Base-by-base conservation (phyloP, 2,888 invertebrate genomes). In the Elmis aenea region DNA sequence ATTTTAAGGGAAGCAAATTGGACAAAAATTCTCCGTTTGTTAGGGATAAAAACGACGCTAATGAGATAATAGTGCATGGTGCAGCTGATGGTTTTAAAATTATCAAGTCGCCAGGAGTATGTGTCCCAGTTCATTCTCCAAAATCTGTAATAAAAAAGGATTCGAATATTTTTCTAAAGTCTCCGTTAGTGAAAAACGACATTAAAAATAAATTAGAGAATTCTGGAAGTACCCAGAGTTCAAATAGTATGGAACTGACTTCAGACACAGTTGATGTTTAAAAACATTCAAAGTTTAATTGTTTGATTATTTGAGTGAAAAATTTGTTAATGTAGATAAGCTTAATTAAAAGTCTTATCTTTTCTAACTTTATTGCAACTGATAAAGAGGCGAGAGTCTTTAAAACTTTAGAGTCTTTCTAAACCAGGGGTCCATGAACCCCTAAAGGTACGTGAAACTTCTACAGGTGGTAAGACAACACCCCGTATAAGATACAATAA, bases 161-260 rank as follows among this genome's bases (percentile, higher is more conserved):
- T 27, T 58, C 58, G 9, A 66, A 62, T 38, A 65, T 65, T 42
- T 61, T 58, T 13, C 40, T 66, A 13, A 62, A 54, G 43, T 63
- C 65, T 5, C 64, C 67, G 2, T 42, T 66, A 24, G 57, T 57
- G 11, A 65, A 59, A 41, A 50, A 59, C 23, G 65, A 66, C 13
- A 58, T 34, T n/a, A 42, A 42, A 28, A 38, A 9, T 28, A 38
- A 38, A 29, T 11, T 42, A 21, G 42, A 42, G 10, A 42, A 6
- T 11, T 11, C 26, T 20, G 27, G 30, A 13, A 29, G 13, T 35
- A 6, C 18, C 5, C 18, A 18, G 8, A 18, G 8, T 18, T 6
- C 5, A 6, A 18, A 18, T 6, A 18, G 8, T 8, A 8, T 18
- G 18, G 18, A 18, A 18, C 18, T 5, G 5, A 18, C 18, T 6